phyloP scores from a whole-genome alignment of 2,113 vertebrate genomes.

The Nannospalax galili region DNA sequence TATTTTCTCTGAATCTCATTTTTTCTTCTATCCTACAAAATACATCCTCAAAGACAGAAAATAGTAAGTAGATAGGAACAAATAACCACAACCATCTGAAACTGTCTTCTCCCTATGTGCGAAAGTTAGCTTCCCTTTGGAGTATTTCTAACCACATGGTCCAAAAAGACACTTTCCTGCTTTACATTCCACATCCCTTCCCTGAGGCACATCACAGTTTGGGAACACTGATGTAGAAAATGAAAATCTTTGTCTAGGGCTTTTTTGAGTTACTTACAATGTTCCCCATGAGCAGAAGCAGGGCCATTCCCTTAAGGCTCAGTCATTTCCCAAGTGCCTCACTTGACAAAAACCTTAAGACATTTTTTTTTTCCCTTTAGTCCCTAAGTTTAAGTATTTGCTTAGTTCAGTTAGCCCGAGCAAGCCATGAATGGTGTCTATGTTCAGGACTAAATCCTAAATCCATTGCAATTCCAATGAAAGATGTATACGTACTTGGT shows the following conservation, averaged over 20 bases:
- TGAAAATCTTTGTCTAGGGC: constrained; percentile 33
- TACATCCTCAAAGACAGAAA: background rate
- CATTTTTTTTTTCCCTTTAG: background rate
- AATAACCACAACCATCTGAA: background rate
- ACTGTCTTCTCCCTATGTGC: background rate
- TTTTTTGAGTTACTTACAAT: background rate
- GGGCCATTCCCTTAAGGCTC: background rate
- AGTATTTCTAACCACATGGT: background rate
- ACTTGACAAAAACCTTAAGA: constrained; percentile 20
- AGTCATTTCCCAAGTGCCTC: constrained; percentile 38
- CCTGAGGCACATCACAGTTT: background rate
- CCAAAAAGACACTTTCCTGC: background rate
- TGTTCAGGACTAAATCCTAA: background rate
- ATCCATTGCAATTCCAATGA: too few species aligned
- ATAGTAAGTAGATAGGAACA: background rate
- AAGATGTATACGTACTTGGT: background rate
- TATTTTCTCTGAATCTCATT: background rate
- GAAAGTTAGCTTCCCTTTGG: background rate
- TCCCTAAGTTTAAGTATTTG: background rate
- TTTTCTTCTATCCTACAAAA: background rate
- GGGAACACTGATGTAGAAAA: constrained; percentile 28
- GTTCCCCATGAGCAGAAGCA: background rate
- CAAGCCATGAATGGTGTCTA: background rate
- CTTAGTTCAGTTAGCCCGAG: background rate
- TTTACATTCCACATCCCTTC: constrained; percentile 19